Evolutionary conservation across 2,888 invertebrate genomes (phyloP), one percentile per base, ranked within the genome.

Genomic region (Apotomis betuletana): DNA sequence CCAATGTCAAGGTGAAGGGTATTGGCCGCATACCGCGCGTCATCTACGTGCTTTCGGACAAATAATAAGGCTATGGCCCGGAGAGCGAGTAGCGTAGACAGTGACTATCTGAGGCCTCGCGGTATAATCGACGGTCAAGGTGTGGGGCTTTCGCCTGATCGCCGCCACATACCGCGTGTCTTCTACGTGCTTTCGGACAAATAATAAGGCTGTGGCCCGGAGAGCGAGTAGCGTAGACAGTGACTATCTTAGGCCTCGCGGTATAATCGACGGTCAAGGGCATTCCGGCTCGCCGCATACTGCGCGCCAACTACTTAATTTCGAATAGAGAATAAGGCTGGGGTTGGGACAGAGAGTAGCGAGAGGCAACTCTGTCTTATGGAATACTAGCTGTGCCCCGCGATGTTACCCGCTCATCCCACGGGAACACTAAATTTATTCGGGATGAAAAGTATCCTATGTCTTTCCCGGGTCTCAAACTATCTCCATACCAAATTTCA

Each of bases 21-120:
- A 1, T 6, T 62, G 51, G 12, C 2, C 27, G 55, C 15, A 55
- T 55, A 58, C 57, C 57, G 12, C 10, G n/a, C 12, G 3, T 5
- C 3, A 6, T 6, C 58, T 58, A 38, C 63, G 63, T 38, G 63
- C 63, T 52, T 38, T 38, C n/a, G 52, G 52, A 38, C 27, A 38
- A 58, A 6, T 27, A 38, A 6, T 12, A 58, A 38, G 58, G 38
- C n/a, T 57, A 12, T 9, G 49, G 49, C 6, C 6, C 9, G 9
- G 49, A 10, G 0, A 49, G 9, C 9, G 9, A 41, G 6, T 41
- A 6, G 5, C 41, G 6, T 41, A 27, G 27, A 27, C 27, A 27
- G 27, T 27, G 27, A 27, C 27, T 27, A 27, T 27, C 44, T 6
- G 44, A 44, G 44, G 44, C 44, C 10, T 49, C 9, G 49, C 49